These are phyloP conservation scores for Forbesichthys papilliferus DNA, from an alignment of 2,113 vertebrate genomes.

Conservation along the genomic window DNA sequence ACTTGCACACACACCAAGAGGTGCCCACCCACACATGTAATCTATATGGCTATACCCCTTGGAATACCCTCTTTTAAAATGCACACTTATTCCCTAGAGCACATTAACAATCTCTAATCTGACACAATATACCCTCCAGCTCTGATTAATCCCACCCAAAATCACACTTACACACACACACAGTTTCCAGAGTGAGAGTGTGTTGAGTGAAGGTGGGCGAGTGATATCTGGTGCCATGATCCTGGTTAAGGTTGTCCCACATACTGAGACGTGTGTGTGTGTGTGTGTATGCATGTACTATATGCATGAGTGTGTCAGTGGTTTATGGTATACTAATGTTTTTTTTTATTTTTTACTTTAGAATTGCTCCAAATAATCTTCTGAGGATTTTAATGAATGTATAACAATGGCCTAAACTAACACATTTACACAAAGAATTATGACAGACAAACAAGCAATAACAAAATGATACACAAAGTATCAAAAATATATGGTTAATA, in stretches of 20 bases:
- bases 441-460: too few relatives aligned
- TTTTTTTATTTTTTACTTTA: too few relatives aligned
- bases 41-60: slow-evolving; percentile 34
- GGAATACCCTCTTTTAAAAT: slow-evolving; percentile 48
- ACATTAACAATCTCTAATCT: slow-evolving; percentile 28
- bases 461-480: too few relatives aligned
- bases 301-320: background rate
- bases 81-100: slow-evolving; percentile 46
- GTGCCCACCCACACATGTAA: slow-evolving; percentile 12
- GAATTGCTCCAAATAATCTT: too few relatives aligned
- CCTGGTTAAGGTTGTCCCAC: background rate
- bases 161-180: background rate
- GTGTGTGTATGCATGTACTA: background rate
- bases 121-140: slow-evolving; percentile 52
- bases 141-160: slow-evolving; percentile 31
- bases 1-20: background rate
- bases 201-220: slow-evolving; percentile 39
- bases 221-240: slow-evolving; percentile 49
- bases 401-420: too few relatives aligned
- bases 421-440: background rate
- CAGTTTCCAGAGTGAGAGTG: slow-evolving; percentile 1
- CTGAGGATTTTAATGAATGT: too few relatives aligned
- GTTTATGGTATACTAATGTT: background rate
- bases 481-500: too few relatives aligned
- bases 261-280: background rate